phyloP scores from a whole-genome alignment of 2,888 invertebrate genomes.

The Hypolimnas misippus region DNA sequence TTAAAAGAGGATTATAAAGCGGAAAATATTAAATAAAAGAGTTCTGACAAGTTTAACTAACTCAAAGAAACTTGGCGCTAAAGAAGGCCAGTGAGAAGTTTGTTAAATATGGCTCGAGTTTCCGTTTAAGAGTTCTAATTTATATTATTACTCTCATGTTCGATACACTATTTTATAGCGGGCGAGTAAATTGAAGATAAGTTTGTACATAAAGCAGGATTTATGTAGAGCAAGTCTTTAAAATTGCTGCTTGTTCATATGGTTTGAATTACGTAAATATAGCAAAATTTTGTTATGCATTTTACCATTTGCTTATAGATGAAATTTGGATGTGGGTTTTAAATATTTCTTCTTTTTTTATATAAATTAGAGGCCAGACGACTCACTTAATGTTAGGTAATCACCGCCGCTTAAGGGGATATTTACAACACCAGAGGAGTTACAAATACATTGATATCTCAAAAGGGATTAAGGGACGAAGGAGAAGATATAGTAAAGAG shows the following conservation, averaged over 20 bases:
- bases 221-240: constrained; percentile 2
- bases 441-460: too few species aligned
- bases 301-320: too few species aligned
- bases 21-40: constrained; percentile 26
- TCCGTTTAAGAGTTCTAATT: constrained; percentile 28
- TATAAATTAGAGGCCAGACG: too few species aligned
- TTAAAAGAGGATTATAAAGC: constrained; percentile 17
- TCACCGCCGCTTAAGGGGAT: too few species aligned
- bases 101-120: constrained; percentile 25
- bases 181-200: constrained; percentile 19
- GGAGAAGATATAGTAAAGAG: too few species aligned
- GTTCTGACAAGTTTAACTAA: constrained; percentile 15
- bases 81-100: constrained; percentile 15
- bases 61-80: constrained; percentile 21
- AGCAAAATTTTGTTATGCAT: too few species aligned
- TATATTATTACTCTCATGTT: constrained; percentile 25
- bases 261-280: neutral
- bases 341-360: too few species aligned
- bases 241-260: neutral
- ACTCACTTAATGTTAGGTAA: too few species aligned
- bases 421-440: too few species aligned
- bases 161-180: constrained; percentile 26
- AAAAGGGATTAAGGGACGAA: too few species aligned
- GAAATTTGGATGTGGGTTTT: too few species aligned
- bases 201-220: constrained; percentile 22